These are phyloP conservation scores for Idaea straminata DNA, from an alignment of 2,888 invertebrate species.

Conservation along the genomic window DNA sequence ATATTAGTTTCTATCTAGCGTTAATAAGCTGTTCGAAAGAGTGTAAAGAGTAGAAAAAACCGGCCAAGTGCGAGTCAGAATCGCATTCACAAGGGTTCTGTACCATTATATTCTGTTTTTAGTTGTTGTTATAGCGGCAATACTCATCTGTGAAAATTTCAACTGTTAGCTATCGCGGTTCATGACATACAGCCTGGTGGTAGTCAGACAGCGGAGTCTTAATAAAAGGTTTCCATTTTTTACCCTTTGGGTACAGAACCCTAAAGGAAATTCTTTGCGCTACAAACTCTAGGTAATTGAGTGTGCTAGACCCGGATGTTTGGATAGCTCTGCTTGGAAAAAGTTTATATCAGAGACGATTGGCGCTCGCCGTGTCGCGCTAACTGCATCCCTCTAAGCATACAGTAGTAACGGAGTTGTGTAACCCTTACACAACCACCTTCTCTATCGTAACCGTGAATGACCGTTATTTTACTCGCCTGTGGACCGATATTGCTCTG, in stretches of 20 bases:
- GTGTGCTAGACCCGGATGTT: slow-evolving; percentile 66
- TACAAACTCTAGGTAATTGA: slow-evolving; percentile 69
- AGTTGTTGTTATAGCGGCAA: too few relatives aligned
- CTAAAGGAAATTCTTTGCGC: slow-evolving; percentile 49
- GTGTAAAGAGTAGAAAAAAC: slow-evolving; percentile 41
- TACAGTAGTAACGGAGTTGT: slow-evolving; percentile 14
- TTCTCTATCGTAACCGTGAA: slow-evolving; percentile 29
- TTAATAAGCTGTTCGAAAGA: slow-evolving; percentile 50
- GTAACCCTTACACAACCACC: slow-evolving; percentile 40
- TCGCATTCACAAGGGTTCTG: too few relatives aligned
- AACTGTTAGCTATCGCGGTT: too few relatives aligned
- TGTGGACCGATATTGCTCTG: slow-evolving; percentile 33
- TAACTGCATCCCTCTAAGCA: slow-evolving; percentile 48
- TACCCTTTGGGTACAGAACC: too few relatives aligned
- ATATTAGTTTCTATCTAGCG: slow-evolving; percentile 45
- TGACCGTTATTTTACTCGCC: slow-evolving; percentile 28
- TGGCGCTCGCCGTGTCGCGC: slow-evolving; percentile 56
- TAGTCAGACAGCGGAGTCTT: too few relatives aligned
- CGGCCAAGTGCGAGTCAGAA: too few relatives aligned
- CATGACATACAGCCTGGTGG: too few relatives aligned
- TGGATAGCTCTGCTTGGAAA: slow-evolving; percentile 55
- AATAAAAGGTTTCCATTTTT: too few relatives aligned
- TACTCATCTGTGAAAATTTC: too few relatives aligned
- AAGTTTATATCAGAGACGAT: slow-evolving; percentile 70
- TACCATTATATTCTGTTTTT: too few relatives aligned